Base-by-base conservation (phyloP, 2,888 invertebrate genomes). In the Druceiella hillmani region DNA sequence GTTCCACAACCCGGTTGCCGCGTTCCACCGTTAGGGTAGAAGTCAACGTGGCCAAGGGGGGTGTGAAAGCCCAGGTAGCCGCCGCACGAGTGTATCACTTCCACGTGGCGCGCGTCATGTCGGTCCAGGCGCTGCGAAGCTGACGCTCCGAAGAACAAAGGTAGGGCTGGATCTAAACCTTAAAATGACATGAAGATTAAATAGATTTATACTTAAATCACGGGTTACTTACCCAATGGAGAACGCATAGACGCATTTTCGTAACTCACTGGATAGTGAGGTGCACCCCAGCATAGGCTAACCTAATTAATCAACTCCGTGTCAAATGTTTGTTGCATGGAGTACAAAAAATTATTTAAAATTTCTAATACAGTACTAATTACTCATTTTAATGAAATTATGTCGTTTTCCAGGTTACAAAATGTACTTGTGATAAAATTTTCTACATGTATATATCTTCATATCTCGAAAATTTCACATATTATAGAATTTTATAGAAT, bases 61-160 rank as follows among this genome's bases (percentile, higher is more conserved):
- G 72, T 63, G 7, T 67, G 61, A 44, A 76, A 75, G n/a, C 78
- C 78, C 2, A 78, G 62, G 51, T 74, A 75, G 1, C 78, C 76
- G 2, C 76, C 78, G 36, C 78, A 78, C 1, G 78, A 75, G 51
- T 79, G 78, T 22, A 79, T 75, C 11, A 78, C 76, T 50, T 78
- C 78, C 2, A 79, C 78, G 43, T 76, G 73, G 2, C 70, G 61
- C 1, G 78, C 79, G 47, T 78, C 78, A 33, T 70, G 69, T 37
- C 69, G 68, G 55, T 78, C 76, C 33, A 79, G 53, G 3, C 76
- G 66, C 1, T 71, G 70, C 39, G 75, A 65, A 25, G 67, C 66
- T 39, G 71, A 73, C 13, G 74, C 69, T 3, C 67, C 48, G 0
- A 68, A 64, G 54, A 77, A 78, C 3, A 78, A 58, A 0, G 78